Base-by-base conservation (phyloP, 2,113 vertebrate genomes). In the Salminus brasiliensis region DNA sequence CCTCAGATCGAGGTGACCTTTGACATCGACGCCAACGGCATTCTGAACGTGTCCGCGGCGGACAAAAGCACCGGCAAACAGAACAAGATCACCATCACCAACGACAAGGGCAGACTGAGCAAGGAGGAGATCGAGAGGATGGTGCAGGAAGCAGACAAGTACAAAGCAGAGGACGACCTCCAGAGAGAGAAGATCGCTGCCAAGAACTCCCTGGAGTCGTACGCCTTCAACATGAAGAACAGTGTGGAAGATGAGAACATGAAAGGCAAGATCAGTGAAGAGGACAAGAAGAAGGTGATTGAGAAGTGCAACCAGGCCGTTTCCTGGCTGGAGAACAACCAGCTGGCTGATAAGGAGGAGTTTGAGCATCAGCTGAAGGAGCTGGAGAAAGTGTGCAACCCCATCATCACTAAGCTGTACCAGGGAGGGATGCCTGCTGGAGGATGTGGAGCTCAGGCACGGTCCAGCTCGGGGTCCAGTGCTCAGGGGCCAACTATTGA, bases 41-140 rank as follows among this genome's bases (percentile, higher is more conserved):
- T 72, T 49, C 69, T 79, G 10, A 79, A 73, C 11, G 78, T 79
- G 69, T 79, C 78, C 0, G 78, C 78, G 43, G 77, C 30, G 66
- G 76, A 78, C 53, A 69, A 78, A 43, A 70, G 76, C 66, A 78
- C 76, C 1, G 76, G 76, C 65, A 79, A 79, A 45, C 43, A 65
- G 70, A 79, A 79, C 69, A 79, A 79, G 69, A 79, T 79, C 78
- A 79, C 77, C 77, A 79, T 79, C 68, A 79, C 78, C 68, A 79
- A 79, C 39, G 78, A 79, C 69, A 79, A 73, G 78, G 78, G 78
- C 78, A 49, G 78, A 52, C 69, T 79, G 78, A 78, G 60, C 60
- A 76, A 76, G 43, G 74, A 76, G 32, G 74, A 76, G 45, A 79
- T 69, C 15, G 63, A 79, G 63, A 60, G 72, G 32, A 65, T 76